Evolutionary conservation across 2,113 vertebrate genomes (phyloP).

Genomic region (Cynoglossus semilaevis): DNA sequence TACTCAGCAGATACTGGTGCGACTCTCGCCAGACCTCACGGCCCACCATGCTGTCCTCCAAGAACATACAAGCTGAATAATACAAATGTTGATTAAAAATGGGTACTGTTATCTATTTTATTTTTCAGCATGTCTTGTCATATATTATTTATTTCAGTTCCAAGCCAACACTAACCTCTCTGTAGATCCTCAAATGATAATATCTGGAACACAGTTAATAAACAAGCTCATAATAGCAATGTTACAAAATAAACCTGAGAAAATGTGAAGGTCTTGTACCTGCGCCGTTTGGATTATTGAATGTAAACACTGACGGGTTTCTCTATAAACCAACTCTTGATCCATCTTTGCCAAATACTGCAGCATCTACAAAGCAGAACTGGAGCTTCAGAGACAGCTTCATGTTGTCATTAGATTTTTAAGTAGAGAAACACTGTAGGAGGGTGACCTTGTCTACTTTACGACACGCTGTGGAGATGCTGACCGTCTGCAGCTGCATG

Average conservation of each 20-base stretch:
- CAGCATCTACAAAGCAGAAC: constrained; percentile 66
- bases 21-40: constrained; percentile 70
- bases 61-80: constrained; percentile 79
- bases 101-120: no score
- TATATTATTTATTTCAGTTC: not conserved
- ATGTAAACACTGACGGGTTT: constrained; percentile 57
- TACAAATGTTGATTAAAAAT: not conserved
- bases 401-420: not conserved
- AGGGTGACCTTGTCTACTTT: constrained; percentile 83
- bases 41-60: constrained; percentile 81
- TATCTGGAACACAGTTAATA: constrained; percentile 55
- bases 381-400: not conserved
- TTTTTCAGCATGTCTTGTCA: not conserved
- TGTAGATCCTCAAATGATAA: constrained; percentile 69
- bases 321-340: constrained; percentile 60
- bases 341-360: constrained; percentile 64
- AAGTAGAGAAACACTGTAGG: not conserved
- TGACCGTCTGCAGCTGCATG: constrained; percentile 76
- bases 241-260: not conserved
- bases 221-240: not conserved
- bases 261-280: constrained; percentile 41
- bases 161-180: constrained; percentile 60
- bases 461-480: constrained; percentile 79
- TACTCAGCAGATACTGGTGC: constrained; percentile 60
- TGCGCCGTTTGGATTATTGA: constrained; percentile 52